A percentile compares a stretch with the other conserved stretches of the same genome.
These are phyloP conservation scores for Harmothoe impar DNA, from an alignment of 2,888 invertebrate species.

Conservation along the genomic window DNA sequence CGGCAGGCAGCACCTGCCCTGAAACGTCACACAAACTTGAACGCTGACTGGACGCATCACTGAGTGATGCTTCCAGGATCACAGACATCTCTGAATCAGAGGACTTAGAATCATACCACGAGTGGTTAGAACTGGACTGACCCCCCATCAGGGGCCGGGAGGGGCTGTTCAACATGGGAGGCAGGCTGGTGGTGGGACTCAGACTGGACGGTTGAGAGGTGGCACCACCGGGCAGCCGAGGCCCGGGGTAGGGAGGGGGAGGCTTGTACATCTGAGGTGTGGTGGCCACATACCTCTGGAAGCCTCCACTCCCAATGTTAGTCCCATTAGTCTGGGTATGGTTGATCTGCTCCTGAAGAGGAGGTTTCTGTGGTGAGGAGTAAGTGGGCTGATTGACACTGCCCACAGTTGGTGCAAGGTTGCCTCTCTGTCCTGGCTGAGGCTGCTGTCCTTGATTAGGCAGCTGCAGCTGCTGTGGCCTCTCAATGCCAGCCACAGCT, in stretches of 20 bases:
- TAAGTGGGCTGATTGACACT: neutral
- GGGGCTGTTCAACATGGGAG: neutral
- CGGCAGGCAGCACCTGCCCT: neutral
- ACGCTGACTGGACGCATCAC: slow-evolving; percentile 57
- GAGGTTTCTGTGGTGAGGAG: slow-evolving; percentile 20
- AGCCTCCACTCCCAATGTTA: neutral
- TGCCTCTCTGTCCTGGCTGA: neutral
- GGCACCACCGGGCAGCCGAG: slow-evolving; percentile 45
- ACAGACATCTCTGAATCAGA: slow-evolving; percentile 57
- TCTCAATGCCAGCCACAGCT: neutral
- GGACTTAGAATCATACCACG: slow-evolving; percentile 54
- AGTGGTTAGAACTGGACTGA: neutral
- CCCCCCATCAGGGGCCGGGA: neutral
- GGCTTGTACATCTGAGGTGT: slow-evolving; percentile 57
- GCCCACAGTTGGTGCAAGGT: neutral
- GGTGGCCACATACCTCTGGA: neutral
- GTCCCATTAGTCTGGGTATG: slow-evolving; percentile 30
- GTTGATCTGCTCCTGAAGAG: slow-evolving; percentile 1
- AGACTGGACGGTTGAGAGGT: neutral
- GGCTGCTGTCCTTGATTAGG: neutral
- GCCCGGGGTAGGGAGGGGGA: slow-evolving; percentile 61
- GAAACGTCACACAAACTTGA: slow-evolving; percentile 49
- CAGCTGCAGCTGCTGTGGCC: neutral
- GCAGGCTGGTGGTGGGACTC: slow-evolving; percentile 38
- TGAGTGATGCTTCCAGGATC: slow-evolving; percentile 33